Base-by-base conservation (phyloP, 2,113 vertebrate species). In the Pollimyrus isidori region DNA sequence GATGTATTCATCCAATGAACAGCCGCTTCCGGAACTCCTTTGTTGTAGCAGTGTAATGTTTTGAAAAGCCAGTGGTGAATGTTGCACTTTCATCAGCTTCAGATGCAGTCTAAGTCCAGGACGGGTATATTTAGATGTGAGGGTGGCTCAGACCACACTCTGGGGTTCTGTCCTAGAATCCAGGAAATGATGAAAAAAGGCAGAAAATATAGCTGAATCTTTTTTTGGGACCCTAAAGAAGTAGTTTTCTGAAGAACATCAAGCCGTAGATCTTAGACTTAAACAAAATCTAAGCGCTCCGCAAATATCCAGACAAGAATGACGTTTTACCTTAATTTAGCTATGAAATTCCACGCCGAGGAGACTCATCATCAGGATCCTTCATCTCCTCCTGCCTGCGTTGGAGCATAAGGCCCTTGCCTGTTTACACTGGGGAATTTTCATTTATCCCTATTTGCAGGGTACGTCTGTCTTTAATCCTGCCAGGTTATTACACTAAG, bases 81-180 rank as follows among this genome's bases (percentile, higher is more conserved):
- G 35, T 9, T 21, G 48, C 56, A 48, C 50, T 17, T 69, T 50
- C 48, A 73, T 90, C 46, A 87, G 62, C 62, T 87, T 50, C 87
- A 35, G 48, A 69, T 83, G 48, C 50, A 39, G 86, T 21, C 49
- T 9, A 5, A 62, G 69, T 15, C 49, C 65, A 9, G 53, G 17
- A 56, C 19, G 52, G 80, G 45, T 91, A 91, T 91, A 89, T 91
- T 89, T 89, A 85, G 88, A 87, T 56, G 58, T 23, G 87, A 89
- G 35, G 30, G 88, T 84, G 69, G 3, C 49, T 53, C 88, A 69
- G 35, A 39, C 49, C 30, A 35, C 85, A 53, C 90, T 88, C 90
- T 49, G 39, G 90, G 86, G 90, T 69, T 45, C 53, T 88, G 90
- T 91, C 88, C 88, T 89, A 89, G 88, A 89, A 91, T 87, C 19